Evolutionary conservation across 2,888 invertebrate species (phyloP).

Genomic region (Drosophila sordidula): DNA sequence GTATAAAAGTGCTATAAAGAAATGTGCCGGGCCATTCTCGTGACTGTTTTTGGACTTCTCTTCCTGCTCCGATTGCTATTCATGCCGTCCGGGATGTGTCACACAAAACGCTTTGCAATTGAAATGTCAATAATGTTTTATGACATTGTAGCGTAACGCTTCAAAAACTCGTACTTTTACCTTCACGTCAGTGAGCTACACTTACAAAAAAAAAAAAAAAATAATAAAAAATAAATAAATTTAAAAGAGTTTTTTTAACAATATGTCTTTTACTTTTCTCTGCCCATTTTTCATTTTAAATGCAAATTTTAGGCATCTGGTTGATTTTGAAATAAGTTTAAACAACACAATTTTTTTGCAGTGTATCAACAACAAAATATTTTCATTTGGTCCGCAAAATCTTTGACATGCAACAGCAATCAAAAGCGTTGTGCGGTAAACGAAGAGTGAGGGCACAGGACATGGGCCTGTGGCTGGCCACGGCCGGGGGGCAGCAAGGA

Average conservation of each 20-base stretch:
- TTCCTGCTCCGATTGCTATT: not conserved
- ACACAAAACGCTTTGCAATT: conserved; percentile 67
- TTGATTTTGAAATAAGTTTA: not conserved
- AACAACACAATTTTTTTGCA: not conserved
- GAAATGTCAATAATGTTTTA: conserved; percentile 81
- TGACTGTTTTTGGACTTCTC: not conserved
- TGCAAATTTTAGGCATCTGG: too few species aligned
- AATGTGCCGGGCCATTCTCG: not conserved
- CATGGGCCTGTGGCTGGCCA: conserved; percentile 5
- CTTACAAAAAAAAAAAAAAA: conserved; percentile 20
- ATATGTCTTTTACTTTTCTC: too few species aligned
- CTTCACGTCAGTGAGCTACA: conserved; percentile 4
- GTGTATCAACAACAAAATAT: conserved; percentile 57
- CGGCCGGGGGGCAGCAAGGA: not conserved
- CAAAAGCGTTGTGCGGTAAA: conserved; percentile 50
- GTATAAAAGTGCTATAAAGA: conserved; percentile 13
- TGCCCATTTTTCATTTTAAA: too few species aligned
- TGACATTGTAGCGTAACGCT: conserved; percentile 52
- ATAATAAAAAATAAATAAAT: too few species aligned
- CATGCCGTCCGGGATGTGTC: conserved; percentile 18
- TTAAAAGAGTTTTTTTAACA: too few species aligned
- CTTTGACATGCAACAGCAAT: conserved; percentile 78
- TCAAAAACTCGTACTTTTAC: conserved; percentile 42
- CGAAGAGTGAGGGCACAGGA: not conserved
- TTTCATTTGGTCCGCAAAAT: conserved; percentile 71